Conservation (phyloP, 2,888 invertebrate genomes). For the Heliothis peltigera region DNA sequence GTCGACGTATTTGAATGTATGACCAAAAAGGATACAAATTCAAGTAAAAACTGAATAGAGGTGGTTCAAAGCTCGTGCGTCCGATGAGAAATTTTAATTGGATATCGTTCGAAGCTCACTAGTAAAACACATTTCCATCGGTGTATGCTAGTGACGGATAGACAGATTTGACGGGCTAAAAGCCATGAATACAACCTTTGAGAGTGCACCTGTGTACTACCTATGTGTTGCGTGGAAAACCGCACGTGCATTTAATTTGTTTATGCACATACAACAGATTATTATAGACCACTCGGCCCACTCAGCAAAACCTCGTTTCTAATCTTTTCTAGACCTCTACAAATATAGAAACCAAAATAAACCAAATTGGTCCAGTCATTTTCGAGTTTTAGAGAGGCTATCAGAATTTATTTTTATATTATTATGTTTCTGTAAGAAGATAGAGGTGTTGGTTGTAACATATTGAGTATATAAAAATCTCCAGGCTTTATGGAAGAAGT, state of each 20-base stretch:
- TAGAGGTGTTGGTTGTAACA: too few species aligned
- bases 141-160: conserved; percentile 16
- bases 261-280: conserved; percentile 2
- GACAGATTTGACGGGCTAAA: conserved; percentile 5
- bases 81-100: conserved; percentile 17
- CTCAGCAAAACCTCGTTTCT: too few species aligned
- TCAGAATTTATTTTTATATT: too few species aligned
- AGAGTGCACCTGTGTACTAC: background rate
- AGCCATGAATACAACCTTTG: conserved; percentile 8
- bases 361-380: too few species aligned
- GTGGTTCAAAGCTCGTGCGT: background rate
- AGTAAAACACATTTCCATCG: conserved; percentile 3
- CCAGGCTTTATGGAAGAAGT: too few species aligned
- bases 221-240: background rate
- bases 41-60: background rate
- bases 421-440: too few species aligned
- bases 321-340: too few species aligned
- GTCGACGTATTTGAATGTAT: too few species aligned
- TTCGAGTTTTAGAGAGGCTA: too few species aligned
- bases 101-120: conserved; percentile 14
- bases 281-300: conserved; percentile 13
- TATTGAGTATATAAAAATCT: too few species aligned
- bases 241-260: conserved; percentile 1
- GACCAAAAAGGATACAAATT: background rate
- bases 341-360: too few species aligned